Percentiles rank a stretch among this genome's conserved stretches.
Conservation (phyloP, 2,888 invertebrate genomes). For the Temnothorax unifasciatus region DNA sequence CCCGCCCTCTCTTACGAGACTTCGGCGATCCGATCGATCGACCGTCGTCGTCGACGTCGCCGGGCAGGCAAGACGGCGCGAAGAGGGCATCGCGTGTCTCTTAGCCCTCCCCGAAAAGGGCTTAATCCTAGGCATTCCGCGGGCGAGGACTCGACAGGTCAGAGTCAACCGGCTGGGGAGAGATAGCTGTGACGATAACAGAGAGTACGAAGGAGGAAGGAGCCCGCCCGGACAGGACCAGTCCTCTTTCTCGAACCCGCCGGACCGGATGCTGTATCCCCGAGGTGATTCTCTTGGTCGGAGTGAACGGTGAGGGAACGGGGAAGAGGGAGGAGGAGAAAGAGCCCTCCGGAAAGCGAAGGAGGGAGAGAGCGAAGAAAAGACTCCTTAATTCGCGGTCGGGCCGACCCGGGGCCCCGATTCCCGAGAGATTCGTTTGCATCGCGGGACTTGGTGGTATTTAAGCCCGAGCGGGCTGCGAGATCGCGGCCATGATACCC, state of each 20-base stretch:
- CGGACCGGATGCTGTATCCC: slow-evolving; percentile 73
- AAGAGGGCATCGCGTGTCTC: slow-evolving; percentile 67
- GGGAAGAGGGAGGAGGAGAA: slow-evolving; percentile 34
- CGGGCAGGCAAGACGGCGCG: slow-evolving; percentile 29
- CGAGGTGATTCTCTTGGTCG: slow-evolving; percentile 69
- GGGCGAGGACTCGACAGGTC: slow-evolving; percentile 66
- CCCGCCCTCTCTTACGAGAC: slow-evolving; percentile 44
- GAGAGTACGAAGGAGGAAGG: slow-evolving; percentile 71
- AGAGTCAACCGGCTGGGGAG: slow-evolving; percentile 56
- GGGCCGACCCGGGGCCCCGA: slow-evolving; percentile 67
- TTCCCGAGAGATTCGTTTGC: slow-evolving; percentile 80
- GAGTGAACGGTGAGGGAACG: slow-evolving; percentile 36
- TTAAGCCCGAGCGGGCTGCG: slow-evolving; percentile 76
- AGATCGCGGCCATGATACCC: slow-evolving; percentile 74
- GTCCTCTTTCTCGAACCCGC: slow-evolving; percentile 76
- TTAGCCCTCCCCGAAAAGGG: slow-evolving; percentile 61
- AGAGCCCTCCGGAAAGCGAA: slow-evolving; percentile 27
- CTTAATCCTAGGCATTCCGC: slow-evolving; percentile 75
- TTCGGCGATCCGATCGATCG: slow-evolving; percentile 56
- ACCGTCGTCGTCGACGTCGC: slow-evolving; percentile 39
- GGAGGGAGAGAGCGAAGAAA: slow-evolving; percentile 39
- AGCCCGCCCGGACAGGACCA: slow-evolving; percentile 69
- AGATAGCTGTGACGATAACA: slow-evolving; percentile 79
- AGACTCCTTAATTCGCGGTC: slow-evolving; percentile 70
- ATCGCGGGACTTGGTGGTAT: slow-evolving; percentile 74